Base-by-base conservation (phyloP, 1,140 invertebrate genomes). In the Magallana angulata region DNA sequence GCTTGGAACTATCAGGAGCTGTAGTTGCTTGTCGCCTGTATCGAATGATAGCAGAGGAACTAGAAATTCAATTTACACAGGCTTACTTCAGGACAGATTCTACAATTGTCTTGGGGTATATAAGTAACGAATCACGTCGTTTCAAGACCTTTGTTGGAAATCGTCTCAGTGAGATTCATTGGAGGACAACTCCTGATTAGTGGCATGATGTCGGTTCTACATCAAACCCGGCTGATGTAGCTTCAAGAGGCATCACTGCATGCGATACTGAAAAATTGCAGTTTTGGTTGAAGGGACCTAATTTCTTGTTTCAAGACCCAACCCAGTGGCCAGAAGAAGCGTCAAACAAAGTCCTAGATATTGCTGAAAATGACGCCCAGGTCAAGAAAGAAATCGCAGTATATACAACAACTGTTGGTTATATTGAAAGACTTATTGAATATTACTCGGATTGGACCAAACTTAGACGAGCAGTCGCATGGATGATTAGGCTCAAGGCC, bases 1-100 rank as follows among this genome's bases (percentile, higher is more conserved):
- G 94, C n/a, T 86, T 95, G 6, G 94, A 95, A 89, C 90, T 95
- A 48, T 48, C 36, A 48, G 36, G 36, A 48, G 36, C 36, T 48
- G 2, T 88, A 16, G 48, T 85, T 64, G 62, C 76, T 12, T 82
- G 62, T 62, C 24, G 82, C n/a, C 8, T 87, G 48, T 18, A 88
- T 14, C 36, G 80, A 64, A 83, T 86, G 30, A 7, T 88, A 36
- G 8, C 5, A 12, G 59, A 85, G 56, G 82, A 85, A 80, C 9
- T 89, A 16, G 83, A 86, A 56, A 59, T 86, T 24, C 68, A 80
- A 24, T 36, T 85, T 24, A n/a, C 83, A 12, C 36, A 57, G 24
- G 24, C 62, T 8, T 18, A 83, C 4, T 86, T 86, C 57, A 89
- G 88, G 84, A 90, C 90, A 48, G 90, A 89, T 62, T 86, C 84